These are phyloP conservation scores for Megalurothrips usitatus DNA, from an alignment of 2,888 invertebrate genomes.

Conservation along the genomic window DNA sequence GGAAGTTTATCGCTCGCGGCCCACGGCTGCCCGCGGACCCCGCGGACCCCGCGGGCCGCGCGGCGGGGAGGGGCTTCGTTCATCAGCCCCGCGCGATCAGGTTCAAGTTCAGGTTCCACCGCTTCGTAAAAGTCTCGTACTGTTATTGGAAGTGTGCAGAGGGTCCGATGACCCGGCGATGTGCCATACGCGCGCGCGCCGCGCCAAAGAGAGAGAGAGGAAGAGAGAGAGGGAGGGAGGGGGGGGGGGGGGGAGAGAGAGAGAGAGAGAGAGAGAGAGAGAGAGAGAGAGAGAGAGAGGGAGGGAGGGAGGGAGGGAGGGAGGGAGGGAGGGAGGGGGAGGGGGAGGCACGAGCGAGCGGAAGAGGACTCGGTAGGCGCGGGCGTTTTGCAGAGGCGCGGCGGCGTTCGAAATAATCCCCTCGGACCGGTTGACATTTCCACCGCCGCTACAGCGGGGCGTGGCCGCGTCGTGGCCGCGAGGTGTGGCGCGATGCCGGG, in stretches of 20 bases:
- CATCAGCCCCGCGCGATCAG: background rate
- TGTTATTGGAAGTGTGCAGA: conserved; percentile 1
- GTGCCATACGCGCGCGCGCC: background rate
- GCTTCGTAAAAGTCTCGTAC: conserved; percentile 15
- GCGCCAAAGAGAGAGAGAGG: background rate
- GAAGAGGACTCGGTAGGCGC: background rate
- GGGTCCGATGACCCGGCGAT: conserved; percentile 5
- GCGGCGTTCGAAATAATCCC: conserved; percentile 8
- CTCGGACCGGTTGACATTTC: conserved; percentile 23
- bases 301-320: no score
- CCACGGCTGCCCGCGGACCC: no score
- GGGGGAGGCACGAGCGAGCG: no score
- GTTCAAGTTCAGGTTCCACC: conserved; percentile 16
- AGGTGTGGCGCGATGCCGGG: background rate
- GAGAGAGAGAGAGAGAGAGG: no score
- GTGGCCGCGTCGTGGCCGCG: background rate
- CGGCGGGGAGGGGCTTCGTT: background rate
- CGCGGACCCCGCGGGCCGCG: no score
- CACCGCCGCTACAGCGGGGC: background rate
- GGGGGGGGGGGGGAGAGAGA: no score
- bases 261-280: no score
- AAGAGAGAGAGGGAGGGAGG: no score
- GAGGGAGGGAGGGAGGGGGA: no score
- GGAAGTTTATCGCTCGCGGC: no score
- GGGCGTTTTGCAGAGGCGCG: background rate